Evolutionary conservation across 1,140 invertebrate species (phyloP).

Genomic region (Drosophila takahashii): DNA sequence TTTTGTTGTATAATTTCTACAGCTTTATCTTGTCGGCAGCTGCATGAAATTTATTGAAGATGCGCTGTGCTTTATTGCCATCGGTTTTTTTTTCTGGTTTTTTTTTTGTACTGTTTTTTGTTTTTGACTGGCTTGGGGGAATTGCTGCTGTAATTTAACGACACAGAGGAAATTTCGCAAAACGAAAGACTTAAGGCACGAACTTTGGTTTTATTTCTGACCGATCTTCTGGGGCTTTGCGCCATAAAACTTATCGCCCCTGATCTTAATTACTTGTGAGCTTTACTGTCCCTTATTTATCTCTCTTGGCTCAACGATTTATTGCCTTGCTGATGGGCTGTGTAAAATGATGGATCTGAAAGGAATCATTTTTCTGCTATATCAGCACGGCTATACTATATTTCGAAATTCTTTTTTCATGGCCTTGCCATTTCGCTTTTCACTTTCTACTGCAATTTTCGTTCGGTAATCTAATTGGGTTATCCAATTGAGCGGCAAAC

Average conservation of each 20-base stretch:
- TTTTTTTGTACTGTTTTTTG: too few species aligned
- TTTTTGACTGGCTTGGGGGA: not conserved
- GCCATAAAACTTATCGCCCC: conserved; percentile 58
- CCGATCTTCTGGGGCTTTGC: conserved; percentile 22
- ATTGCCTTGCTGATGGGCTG: not conserved
- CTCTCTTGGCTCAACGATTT: conserved; percentile 1
- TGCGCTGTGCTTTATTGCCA: conserved; percentile 65
- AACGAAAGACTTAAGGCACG: conserved; percentile 64
- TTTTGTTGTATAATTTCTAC: conserved; percentile 78
- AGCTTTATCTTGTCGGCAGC: conserved; percentile 69
- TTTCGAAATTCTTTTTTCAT: not conserved
- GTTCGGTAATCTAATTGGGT: conserved; percentile 34
- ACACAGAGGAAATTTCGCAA: conserved; percentile 59
- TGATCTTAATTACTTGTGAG: conserved; percentile 58
- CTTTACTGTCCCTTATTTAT: conserved; percentile 20
- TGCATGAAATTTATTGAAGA: conserved; percentile 76
- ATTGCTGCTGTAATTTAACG: conserved; percentile 45
- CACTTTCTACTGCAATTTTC: not conserved
- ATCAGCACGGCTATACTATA: too few species aligned
- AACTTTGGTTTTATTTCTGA: conserved; percentile 33
- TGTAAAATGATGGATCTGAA: not conserved
- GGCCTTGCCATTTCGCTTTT: not conserved
- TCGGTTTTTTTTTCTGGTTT: not conserved
- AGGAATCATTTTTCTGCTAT: not conserved
- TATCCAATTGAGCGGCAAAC: conserved; percentile 11